Percentiles rank a stretch among this genome's conserved stretches.
phyloP scores from a whole-genome alignment of 92 coral and sea anemone genomes.

The Pocillopora grandis region DNA sequence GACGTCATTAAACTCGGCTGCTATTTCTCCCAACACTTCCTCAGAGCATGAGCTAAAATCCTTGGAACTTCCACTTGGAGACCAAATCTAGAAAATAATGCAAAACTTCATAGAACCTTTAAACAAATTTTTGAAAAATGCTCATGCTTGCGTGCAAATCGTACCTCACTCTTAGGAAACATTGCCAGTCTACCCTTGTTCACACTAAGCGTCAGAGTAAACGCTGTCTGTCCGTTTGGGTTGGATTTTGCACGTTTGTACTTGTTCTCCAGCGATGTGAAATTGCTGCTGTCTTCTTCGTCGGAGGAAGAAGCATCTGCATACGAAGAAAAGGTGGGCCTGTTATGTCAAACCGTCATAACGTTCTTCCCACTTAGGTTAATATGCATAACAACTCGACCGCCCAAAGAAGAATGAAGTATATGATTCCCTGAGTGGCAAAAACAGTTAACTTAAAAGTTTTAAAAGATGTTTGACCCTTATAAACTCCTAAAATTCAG shows the following conservation, averaged over 20 bases:
- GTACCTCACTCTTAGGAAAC: constrained; percentile 80
- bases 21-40: constrained; percentile 35
- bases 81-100: constrained; percentile 5
- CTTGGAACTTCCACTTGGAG: constrained; percentile 16
- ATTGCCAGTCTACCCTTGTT: constrained; percentile 73
- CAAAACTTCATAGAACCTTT: neutral
- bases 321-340: neutral
- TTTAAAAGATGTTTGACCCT: too few relatives aligned
- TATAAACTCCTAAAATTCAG: too few relatives aligned
- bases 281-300: constrained; percentile 86
- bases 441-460: too few relatives aligned
- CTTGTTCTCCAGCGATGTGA: constrained; percentile 77
- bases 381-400: too few relatives aligned
- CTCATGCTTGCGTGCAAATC: neutral
- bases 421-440: too few relatives aligned
- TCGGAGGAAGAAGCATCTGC: constrained; percentile 79
- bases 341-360: too few relatives aligned
- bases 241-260: constrained; percentile 46
- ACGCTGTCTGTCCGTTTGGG: constrained; percentile 68
- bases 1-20: constrained; percentile 79
- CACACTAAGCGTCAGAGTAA: constrained; percentile 80
- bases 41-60: constrained; percentile 23
- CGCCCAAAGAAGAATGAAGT: too few relatives aligned
- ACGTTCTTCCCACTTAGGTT: too few relatives aligned
- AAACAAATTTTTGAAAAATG: neutral